Evolutionary conservation across 2,797 vertebrate species (phyloP), one percentile per base, ranked within the genome.

Genomic region (Parotocinclus haroldoi): DNA sequence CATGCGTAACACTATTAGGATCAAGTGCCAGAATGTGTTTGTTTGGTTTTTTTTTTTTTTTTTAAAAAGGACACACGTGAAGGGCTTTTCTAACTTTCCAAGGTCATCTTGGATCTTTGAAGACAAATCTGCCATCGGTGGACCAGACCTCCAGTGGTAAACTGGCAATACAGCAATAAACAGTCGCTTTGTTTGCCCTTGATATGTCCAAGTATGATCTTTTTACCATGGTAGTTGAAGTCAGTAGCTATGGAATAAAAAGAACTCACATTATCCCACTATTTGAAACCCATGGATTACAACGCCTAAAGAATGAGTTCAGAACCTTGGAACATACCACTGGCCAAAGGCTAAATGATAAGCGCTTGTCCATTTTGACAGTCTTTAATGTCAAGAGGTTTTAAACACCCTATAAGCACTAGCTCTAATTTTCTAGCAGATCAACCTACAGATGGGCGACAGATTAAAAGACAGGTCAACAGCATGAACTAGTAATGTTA

Each of bases 91-190:
- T 88, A 79, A 85, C 86, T 84, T 85, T 87, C 82, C 85, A 83
- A 87, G 83, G 83, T 78, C 61, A 79, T 82, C 78, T 86, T 68
- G 74, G 79, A 80, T 81, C 79, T 84, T 83, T 63, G 57, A 70
- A 69, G 62, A 85, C 80, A 80, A 37, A 63, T 72, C 64, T 71
- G 81, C 66, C 63, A 67, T 76, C 72, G 60, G 72, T 73, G 80
- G 81, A 73, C 65, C 83, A 82, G 83, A 78, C 80, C 75, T 86
- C 81, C 83, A 81, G 83, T 81, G 76, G 83, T 81, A 75, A 81
- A 82, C 84, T 87, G 84, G 87, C 77, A 81, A 84, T 85, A 86
- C 85, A 91, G 89, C 89, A 90, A 89, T 90, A 90, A 90, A 87
- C 84, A 83, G 85, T 85, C 76, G 66, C 83, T 85, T 84, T 89